Evolutionary conservation across 2,888 invertebrate genomes (phyloP).

Genomic region (Ctena decussata): DNA sequence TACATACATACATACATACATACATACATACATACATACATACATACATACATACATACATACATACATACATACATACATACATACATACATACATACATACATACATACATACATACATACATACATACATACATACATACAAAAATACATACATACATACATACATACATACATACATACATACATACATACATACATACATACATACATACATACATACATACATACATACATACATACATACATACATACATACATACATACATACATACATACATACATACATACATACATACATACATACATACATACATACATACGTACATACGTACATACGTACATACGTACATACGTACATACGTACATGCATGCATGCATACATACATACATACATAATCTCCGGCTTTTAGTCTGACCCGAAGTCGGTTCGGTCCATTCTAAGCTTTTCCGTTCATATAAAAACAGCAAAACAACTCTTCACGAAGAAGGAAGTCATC

Average conservation of each 20-base stretch:
- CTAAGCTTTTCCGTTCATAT: too few relatives aligned
- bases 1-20: too few relatives aligned
- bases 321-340: conserved; percentile 11
- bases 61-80: too few relatives aligned
- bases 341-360: conserved; percentile 18
- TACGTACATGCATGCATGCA: conserved; percentile 15
- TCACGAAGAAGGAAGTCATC: neutral
- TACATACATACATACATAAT: conserved; percentile 15
- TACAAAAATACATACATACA: neutral
- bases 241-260: conserved; percentile 18
- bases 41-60: neutral
- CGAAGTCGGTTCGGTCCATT: too few relatives aligned
- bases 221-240: conserved; percentile 21
- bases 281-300: conserved; percentile 21
- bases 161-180: neutral
- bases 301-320: conserved; percentile 21
- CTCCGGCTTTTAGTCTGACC: too few relatives aligned
- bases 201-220: conserved; percentile 16
- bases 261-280: conserved; percentile 17
- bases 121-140: too few relatives aligned
- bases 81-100: too few relatives aligned
- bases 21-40: neutral
- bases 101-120: too few relatives aligned
- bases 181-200: neutral
- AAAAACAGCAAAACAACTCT: too few relatives aligned